Evolutionary conservation across 2,113 vertebrate genomes (phyloP).

Genomic region (Dasyurus viverrinus): DNA sequence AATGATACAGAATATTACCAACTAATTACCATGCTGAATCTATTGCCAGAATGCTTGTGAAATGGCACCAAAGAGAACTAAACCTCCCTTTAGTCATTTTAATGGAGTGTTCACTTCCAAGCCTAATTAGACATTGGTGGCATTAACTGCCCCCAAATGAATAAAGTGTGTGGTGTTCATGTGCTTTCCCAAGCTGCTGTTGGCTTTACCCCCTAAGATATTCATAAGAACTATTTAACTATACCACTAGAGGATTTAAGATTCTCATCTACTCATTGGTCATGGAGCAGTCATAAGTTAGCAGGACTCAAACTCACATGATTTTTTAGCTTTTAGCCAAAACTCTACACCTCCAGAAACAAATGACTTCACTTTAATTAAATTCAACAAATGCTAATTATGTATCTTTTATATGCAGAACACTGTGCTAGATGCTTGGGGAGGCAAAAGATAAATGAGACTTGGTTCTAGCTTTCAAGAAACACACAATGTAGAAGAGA

Average conservation of each 20-base stretch:
- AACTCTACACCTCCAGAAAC: neutral
- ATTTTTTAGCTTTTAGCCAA: conserved; percentile 29
- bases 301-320: neutral
- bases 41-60: conserved; percentile 55
- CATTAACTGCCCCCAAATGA: conserved; percentile 61
- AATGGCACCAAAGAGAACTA: conserved; percentile 51
- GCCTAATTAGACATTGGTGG: conserved; percentile 22
- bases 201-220: neutral
- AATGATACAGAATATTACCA: conserved; percentile 64
- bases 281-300: neutral
- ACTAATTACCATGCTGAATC: conserved; percentile 66
- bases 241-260: neutral
- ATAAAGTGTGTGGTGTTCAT: neutral
- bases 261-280: conserved; percentile 9
- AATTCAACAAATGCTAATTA: neutral
- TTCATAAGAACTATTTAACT: neutral
- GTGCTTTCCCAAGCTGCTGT: neutral
- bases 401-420: neutral
- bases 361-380: neutral
- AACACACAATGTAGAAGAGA: neutral
- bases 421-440: neutral
- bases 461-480: neutral
- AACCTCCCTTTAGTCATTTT: conserved; percentile 49
- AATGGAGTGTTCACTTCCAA: conserved; percentile 63
- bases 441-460: neutral